phyloP scores from a whole-genome alignment of 2,888 invertebrate species.

The Urechis unicinctus region DNA sequence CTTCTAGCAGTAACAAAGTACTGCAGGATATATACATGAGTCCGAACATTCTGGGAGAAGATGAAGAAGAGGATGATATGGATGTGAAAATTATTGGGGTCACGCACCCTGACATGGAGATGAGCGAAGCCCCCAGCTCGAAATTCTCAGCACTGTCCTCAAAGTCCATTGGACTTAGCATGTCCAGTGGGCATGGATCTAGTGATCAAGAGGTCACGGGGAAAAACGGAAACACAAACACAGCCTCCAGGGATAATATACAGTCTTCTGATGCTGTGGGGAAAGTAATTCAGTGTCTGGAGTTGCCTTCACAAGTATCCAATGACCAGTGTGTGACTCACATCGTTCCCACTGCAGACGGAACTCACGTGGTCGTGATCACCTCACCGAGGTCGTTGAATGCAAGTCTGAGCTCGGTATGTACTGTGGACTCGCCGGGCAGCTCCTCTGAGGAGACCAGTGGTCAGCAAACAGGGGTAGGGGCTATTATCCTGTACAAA shows the following conservation, averaged over 20 bases:
- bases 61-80: conserved; percentile 21
- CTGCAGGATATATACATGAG: neutral
- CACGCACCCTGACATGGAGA: conserved; percentile 17
- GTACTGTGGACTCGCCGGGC: neutral
- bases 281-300: conserved; percentile 37
- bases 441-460: neutral
- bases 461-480: neutral
- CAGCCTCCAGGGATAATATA: too few species aligned
- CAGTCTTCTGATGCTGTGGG: neutral
- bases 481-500: conserved; percentile 13
- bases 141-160: neutral
- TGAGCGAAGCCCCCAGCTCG: neutral
- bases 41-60: neutral
- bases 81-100: conserved; percentile 40
- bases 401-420: neutral
- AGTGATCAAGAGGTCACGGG: neutral
- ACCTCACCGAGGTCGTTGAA: conserved; percentile 24
- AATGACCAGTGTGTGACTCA: conserved; percentile 50
- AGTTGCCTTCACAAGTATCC: conserved; percentile 27
- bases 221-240: too few species aligned
- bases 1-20: neutral
- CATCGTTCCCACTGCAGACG: conserved; percentile 65
- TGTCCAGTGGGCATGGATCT: neutral
- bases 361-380: conserved; percentile 59
- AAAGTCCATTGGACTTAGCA: neutral